phyloP scores from a whole-genome alignment of 2,113 vertebrate species.

The Rissa tridactyla region DNA sequence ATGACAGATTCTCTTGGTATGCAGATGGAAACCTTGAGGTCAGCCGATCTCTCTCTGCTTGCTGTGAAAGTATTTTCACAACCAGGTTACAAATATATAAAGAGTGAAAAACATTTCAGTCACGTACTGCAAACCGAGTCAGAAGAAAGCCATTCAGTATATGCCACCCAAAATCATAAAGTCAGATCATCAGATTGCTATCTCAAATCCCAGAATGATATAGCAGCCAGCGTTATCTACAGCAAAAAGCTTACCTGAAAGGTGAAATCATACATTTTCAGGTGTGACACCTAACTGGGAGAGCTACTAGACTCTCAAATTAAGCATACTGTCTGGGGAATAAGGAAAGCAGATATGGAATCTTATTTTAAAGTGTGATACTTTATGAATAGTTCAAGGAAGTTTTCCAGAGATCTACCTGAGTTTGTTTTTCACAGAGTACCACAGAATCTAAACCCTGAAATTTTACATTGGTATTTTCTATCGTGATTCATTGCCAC shows the following conservation, averaged over 20 bases:
- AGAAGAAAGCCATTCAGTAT: neutral
- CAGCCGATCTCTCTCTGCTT: neutral
- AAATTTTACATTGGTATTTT: neutral
- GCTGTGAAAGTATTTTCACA: neutral
- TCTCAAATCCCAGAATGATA: neutral
- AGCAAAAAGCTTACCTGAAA: neutral
- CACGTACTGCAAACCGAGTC: neutral
- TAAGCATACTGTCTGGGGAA: neutral
- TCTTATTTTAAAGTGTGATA: neutral
- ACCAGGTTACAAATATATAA: neutral
- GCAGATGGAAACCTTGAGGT: neutral
- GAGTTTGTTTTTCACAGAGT: neutral
- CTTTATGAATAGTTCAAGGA: neutral
- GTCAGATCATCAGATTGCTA: neutral
- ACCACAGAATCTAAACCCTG: rapidly evolving
- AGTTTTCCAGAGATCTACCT: neutral
- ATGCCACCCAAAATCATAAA: neutral
- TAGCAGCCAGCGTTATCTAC: neutral
- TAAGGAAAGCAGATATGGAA: neutral
- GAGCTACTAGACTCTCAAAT: neutral
- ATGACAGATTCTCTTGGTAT: neutral
- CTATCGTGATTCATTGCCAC: neutral
- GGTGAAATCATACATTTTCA: neutral
- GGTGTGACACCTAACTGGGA: neutral
- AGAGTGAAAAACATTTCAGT: neutral